These are phyloP conservation scores for Fregata magnificens DNA, from an alignment of 2,113 vertebrate genomes.

Conservation along the genomic window DNA sequence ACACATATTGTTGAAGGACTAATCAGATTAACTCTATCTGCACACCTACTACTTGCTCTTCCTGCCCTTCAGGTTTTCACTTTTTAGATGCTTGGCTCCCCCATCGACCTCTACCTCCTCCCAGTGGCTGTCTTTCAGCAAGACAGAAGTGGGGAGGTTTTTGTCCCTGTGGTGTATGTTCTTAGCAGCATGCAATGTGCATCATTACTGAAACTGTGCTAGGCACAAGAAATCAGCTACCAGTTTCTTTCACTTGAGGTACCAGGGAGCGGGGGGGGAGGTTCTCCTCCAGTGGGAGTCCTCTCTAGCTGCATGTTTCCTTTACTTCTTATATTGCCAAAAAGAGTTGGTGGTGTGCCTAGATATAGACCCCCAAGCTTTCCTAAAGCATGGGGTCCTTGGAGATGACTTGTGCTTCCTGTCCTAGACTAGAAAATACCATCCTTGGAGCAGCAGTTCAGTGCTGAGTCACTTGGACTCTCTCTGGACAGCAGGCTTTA, in stretches of 20 bases:
- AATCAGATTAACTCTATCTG: neutral
- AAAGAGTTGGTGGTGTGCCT: accelerated
- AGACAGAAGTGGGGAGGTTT: neutral
- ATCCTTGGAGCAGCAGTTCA: neutral
- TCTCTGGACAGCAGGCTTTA: neutral
- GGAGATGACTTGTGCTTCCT: neutral
- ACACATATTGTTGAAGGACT: neutral
- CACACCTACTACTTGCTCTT: neutral
- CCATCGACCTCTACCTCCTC: neutral
- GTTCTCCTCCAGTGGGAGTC: neutral
- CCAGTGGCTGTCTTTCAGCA: neutral
- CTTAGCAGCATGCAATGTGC: neutral
- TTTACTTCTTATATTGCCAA: neutral
- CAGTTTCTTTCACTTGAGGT: neutral
- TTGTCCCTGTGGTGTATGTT: neutral
- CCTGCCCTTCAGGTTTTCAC: neutral
- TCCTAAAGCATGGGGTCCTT: neutral
- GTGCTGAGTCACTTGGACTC: neutral
- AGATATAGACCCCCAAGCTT: neutral
- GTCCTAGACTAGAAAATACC: neutral
- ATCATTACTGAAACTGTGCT: neutral
- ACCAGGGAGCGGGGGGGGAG: too few species aligned
- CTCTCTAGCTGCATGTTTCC: neutral
- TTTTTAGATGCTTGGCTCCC: neutral
- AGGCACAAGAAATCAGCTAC: neutral